These are phyloP conservation scores for Priocnemis perturbator DNA, from an alignment of 2,888 invertebrate species.

Conservation along the genomic window DNA sequence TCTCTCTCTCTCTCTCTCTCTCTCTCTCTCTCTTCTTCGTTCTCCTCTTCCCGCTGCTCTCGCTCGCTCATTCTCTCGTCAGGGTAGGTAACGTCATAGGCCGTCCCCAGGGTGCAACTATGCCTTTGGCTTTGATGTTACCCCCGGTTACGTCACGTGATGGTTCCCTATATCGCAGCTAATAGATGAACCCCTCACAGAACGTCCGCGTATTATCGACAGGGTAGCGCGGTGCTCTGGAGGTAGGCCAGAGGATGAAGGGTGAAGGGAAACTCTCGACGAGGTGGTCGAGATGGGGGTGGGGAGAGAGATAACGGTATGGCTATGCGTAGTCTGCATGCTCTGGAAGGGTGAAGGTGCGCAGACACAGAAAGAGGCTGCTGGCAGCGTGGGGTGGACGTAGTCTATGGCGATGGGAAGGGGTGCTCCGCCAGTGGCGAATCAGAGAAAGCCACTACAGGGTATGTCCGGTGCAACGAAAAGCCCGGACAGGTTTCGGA, in stretches of 20 bases:
- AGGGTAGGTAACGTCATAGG: conserved; percentile 55
- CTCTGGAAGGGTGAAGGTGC: conserved; percentile 4
- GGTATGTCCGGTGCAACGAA: not conserved
- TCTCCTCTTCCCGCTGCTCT: not conserved
- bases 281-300: conserved; percentile 1
- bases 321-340: conserved; percentile 22
- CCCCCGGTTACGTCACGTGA: conserved; percentile 61
- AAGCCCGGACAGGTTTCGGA: conserved; percentile 45
- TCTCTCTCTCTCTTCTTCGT: not conserved
- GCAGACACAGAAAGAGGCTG: not conserved
- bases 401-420: too few relatives aligned
- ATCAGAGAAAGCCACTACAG: not conserved
- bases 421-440: conserved; percentile 10
- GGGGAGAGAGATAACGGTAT: conserved; percentile 5
- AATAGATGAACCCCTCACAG: conserved; percentile 56
- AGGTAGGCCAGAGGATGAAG: conserved; percentile 9
- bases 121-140: conserved; percentile 75
- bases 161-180: conserved; percentile 57
- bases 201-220: conserved; percentile 51
- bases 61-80: conserved; percentile 28
- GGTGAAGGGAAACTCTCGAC: conserved; percentile 12
- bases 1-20: not conserved
- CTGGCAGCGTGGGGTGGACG: not conserved
- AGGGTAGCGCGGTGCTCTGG: conserved; percentile 12
- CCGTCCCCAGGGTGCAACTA: conserved; percentile 70